A percentile compares a stretch with the other conserved stretches of the same genome.
Conservation (phyloP, 2,888 invertebrate genomes). For the Neoscelio sp. region DNA sequence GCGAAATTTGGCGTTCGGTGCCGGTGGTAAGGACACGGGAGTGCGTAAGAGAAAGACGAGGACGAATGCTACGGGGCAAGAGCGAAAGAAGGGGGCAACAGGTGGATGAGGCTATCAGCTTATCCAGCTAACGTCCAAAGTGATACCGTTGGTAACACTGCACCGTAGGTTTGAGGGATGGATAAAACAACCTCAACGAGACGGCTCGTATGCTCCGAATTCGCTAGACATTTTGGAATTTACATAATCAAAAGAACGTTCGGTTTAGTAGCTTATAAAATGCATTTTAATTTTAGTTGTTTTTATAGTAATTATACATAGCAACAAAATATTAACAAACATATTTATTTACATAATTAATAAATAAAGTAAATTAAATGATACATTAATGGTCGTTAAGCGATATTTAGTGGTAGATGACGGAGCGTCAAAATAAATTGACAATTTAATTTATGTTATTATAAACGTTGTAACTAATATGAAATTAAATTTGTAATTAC, state of each 20-base stretch:
- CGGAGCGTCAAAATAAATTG: too few relatives aligned
- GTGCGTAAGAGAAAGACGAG: constrained; percentile 67
- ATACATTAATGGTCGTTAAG: too few relatives aligned
- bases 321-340: too few relatives aligned
- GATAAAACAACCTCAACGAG: constrained; percentile 46
- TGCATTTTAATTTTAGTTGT: neutral
- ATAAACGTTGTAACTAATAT: too few relatives aligned
- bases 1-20: constrained; percentile 55
- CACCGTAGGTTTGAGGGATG: constrained; percentile 61
- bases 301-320: too few relatives aligned
- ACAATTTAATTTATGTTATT: too few relatives aligned
- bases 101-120: constrained; percentile 83
- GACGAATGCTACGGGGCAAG: constrained; percentile 59
- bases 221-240: constrained; percentile 7
- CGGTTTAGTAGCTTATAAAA: neutral
- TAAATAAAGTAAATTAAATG: too few relatives aligned
- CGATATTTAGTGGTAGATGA: too few relatives aligned
- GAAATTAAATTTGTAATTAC: too few relatives aligned
- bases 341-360: too few relatives aligned
- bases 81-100: constrained; percentile 82
- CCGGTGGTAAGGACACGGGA: constrained; percentile 65
- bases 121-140: constrained; percentile 82
- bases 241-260: constrained; percentile 5
- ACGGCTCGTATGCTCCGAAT: constrained; percentile 10
- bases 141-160: constrained; percentile 78